Evolutionary conservation across 2,888 invertebrate species (phyloP).

Genomic region (Nasonovia ribisnigri): DNA sequence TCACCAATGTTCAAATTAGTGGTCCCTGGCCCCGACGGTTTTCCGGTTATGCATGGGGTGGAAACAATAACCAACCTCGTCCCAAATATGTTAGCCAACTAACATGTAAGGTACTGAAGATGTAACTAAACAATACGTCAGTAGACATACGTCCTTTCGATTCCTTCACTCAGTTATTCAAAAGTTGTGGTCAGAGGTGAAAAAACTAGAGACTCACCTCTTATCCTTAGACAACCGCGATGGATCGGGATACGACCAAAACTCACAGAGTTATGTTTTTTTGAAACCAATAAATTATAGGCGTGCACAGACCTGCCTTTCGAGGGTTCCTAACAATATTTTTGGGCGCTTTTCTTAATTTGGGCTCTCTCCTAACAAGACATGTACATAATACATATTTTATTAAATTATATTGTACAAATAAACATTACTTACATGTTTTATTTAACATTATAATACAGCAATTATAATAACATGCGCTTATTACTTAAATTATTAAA

Average conservation of each 20-base stretch:
- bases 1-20: background rate
- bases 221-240: background rate
- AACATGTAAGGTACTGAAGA: background rate
- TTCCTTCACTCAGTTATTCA: background rate
- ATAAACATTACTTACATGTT: too few relatives aligned
- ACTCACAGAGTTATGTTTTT: background rate
- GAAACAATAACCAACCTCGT: background rate
- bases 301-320: too few relatives aligned
- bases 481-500: too few relatives aligned
- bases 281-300: too few relatives aligned
- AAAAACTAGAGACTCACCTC: background rate
- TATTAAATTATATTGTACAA: too few relatives aligned
- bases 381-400: too few relatives aligned
- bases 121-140: background rate
- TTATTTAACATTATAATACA: too few relatives aligned
- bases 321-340: too few relatives aligned
- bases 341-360: too few relatives aligned
- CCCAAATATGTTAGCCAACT: background rate
- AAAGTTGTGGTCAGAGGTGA: background rate
- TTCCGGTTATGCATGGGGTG: background rate
- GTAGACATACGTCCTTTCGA: background rate
- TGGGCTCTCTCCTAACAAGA: too few relatives aligned
- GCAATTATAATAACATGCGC: too few relatives aligned
- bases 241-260: background rate
- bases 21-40: too few relatives aligned